phyloP scores from a whole-genome alignment of 2,888 invertebrate genomes.

The Troides aeacus region DNA sequence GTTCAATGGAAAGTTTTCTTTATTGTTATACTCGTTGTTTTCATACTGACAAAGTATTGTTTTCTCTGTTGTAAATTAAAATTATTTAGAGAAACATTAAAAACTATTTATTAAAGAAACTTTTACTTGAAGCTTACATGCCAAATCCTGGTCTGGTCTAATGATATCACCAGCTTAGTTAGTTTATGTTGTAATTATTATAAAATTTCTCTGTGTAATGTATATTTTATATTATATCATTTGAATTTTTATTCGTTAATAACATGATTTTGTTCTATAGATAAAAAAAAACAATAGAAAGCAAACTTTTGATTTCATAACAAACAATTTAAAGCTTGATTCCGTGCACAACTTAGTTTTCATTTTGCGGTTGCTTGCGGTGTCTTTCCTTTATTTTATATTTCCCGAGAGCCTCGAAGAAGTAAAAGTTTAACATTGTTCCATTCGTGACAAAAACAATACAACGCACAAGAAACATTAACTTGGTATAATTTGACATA shows the following conservation, averaged over 20 bases:
- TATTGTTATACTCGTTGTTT: background rate
- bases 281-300: background rate
- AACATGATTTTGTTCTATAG: background rate
- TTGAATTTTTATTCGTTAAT: background rate
- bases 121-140: background rate
- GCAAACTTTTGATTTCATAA: slow-evolving; percentile 13
- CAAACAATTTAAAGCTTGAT: slow-evolving; percentile 22
- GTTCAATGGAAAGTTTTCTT: slow-evolving; percentile 5
- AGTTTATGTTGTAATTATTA: background rate
- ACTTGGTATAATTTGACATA: background rate
- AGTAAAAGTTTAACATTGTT: slow-evolving; percentile 27
- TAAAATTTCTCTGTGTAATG: background rate
- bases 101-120: background rate
- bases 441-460: slow-evolving; percentile 14
- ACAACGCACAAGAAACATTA: slow-evolving; percentile 21
- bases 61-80: background rate
- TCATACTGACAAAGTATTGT: background rate
- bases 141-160: too few relatives aligned
- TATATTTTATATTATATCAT: background rate
- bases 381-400: slow-evolving; percentile 27
- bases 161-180: too few relatives aligned
- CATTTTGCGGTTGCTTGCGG: slow-evolving; percentile 25
- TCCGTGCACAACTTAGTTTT: slow-evolving; percentile 24
- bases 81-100: background rate
- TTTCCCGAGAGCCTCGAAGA: slow-evolving; percentile 26